Evolutionary conservation across 2,113 vertebrate genomes (phyloP), one percentile per base, ranked within the genome.

Genomic region (Sinocyclocheilus anophthalmus): DNA sequence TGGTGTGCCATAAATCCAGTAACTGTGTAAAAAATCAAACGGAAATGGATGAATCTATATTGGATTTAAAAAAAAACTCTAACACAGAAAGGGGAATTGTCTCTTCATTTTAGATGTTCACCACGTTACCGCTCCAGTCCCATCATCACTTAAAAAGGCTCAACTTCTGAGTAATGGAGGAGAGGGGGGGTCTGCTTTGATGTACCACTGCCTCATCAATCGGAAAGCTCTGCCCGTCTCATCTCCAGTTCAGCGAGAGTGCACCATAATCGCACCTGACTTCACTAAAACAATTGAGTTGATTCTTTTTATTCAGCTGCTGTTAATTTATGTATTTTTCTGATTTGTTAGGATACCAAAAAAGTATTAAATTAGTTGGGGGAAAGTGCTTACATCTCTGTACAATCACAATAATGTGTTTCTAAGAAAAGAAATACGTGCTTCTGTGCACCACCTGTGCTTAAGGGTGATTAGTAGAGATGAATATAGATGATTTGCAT

Each of bases 401-500:
- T 39, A 65, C 20, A 30, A 48, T 79, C 50, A 48, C 50, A 48
- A 42, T 76, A 33, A 48, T 48, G 81, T 82, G 20, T 22, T 45
- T 20, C 77, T 77, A 77, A 39, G 45, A 77, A 39, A 81, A 70
- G 3, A 83, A 42, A 72, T 20, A 1, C 12, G 16, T 79, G 48
- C 6, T 55, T 33, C 48, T 63, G 55, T 50, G 3, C 42, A 81
- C 16, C n/a, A 67, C 65, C 33, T 50, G 42, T 84, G 65, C 30
- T 33, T 50, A 37, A 61, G 57, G 37, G 24, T 78, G 83, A 59
- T 79, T 48, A 79, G 82, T 30, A 53, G 81, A 55, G 79, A 85
- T 75, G 53, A 83, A 83, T 53, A 24, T 83, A 76, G 26, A 48
- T 73, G 78, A 89, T 87, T 85, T 83, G 48, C 84, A 85, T 87